Evolutionary conservation across 2,888 invertebrate species (phyloP).

Genomic region (Pristionchus japonicus): DNA sequence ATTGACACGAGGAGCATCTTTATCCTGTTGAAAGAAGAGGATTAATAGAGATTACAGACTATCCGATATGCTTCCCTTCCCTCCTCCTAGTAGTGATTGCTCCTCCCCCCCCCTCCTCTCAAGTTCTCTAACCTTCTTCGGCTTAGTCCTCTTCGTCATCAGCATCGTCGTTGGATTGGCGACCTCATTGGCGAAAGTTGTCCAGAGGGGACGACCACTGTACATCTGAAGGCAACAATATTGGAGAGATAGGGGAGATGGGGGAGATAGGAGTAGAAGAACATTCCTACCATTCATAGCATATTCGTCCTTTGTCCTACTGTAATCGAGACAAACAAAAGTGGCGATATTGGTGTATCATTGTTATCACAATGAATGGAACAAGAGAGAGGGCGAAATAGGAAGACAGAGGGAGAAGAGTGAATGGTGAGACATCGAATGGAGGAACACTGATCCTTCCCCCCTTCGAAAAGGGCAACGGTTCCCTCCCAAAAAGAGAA

Average conservation of each 20-base stretch:
- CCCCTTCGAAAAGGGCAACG: neutral
- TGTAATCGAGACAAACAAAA: neutral
- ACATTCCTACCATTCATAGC: neutral
- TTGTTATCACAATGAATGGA: neutral
- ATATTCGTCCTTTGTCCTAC: neutral
- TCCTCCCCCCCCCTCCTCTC: neutral
- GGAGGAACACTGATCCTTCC: neutral
- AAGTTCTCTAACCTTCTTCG: neutral
- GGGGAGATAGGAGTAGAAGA: neutral
- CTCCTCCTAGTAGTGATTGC: too few relatives aligned
- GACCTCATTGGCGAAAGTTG: neutral
- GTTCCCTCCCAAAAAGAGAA: neutral
- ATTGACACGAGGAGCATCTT: neutral
- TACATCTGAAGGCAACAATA: neutral
- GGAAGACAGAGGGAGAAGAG: neutral
- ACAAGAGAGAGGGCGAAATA: neutral
- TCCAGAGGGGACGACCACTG: neutral
- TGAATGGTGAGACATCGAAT: neutral
- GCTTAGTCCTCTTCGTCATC: neutral
- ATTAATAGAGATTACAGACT: neutral
- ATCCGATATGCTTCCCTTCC: neutral
- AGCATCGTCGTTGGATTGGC: slow-evolving; percentile 35
- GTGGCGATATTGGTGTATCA: neutral
- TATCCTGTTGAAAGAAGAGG: too few relatives aligned
- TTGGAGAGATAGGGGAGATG: neutral